Conservation (phyloP, 1,140 invertebrate species). For the Apis florea region DNA sequence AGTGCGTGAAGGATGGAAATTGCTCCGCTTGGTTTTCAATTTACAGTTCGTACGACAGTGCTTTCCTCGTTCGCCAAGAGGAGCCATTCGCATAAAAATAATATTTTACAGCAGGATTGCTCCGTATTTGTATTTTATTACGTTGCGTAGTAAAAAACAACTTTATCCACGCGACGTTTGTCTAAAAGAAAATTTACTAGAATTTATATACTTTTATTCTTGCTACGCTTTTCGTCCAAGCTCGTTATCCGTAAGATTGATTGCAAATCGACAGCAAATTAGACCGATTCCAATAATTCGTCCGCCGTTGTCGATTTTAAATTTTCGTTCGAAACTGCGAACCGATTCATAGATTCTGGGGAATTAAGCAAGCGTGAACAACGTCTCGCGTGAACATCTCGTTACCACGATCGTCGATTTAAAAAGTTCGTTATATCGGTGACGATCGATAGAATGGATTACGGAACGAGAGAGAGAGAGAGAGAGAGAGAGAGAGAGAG, state of each 20-base stretch:
- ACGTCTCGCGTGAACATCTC: constrained; percentile 60
- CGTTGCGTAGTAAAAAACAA: background rate
- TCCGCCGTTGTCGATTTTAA: too few relatives aligned
- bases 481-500: background rate
- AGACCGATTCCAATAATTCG: too few relatives aligned
- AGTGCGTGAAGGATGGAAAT: constrained; percentile 41
- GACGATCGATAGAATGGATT: constrained; percentile 69
- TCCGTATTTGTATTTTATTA: background rate
- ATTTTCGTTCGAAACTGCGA: background rate
- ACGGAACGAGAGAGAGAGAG: background rate
- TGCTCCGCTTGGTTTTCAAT: constrained; percentile 65
- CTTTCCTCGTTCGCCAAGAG: background rate
- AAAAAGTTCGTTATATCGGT: constrained; percentile 70
- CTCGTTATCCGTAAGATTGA: too few relatives aligned
- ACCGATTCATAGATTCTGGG: constrained; percentile 40
- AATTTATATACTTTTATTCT: too few relatives aligned
- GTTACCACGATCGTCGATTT: constrained; percentile 72
- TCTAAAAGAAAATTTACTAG: too few relatives aligned
- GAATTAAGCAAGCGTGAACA: constrained; percentile 33
- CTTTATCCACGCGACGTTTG: background rate
- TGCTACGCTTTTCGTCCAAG: too few relatives aligned
- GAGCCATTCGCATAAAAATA: constrained; percentile 51
- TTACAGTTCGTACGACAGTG: constrained; percentile 53
- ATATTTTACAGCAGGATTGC: constrained; percentile 36
- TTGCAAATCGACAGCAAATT: too few relatives aligned